phyloP scores from a whole-genome alignment of 2,797 vertebrate genomes.

The Etheostoma nigrum region DNA sequence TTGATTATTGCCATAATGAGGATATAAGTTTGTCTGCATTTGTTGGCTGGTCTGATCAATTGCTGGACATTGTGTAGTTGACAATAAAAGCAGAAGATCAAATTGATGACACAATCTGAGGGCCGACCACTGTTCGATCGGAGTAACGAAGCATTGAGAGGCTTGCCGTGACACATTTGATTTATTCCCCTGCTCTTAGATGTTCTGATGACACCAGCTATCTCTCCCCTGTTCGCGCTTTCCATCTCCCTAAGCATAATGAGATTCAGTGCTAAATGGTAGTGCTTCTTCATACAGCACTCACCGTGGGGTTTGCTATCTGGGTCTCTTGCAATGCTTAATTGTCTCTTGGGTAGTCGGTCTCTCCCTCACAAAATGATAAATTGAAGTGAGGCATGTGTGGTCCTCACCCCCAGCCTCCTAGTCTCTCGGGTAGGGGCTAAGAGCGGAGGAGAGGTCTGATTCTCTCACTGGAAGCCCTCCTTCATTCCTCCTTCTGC shows the following conservation, averaged over 20 bases:
- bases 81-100: slow-evolving; percentile 84
- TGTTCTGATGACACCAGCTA: slow-evolving; percentile 80
- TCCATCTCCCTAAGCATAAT: slow-evolving; percentile 75
- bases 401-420: slow-evolving; percentile 82
- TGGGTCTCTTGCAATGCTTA: slow-evolving; percentile 85
- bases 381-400: slow-evolving; percentile 84
- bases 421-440: slow-evolving; percentile 78
- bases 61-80: slow-evolving; percentile 81
- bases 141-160: slow-evolving; percentile 75
- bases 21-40: slow-evolving; percentile 82
- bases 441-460: slow-evolving; percentile 75
- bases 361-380: slow-evolving; percentile 82
- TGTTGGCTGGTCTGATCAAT: slow-evolving; percentile 80
- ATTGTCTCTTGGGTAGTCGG: slow-evolving; percentile 85
- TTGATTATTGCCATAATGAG: slow-evolving; percentile 84
- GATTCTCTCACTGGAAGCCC: slow-evolving; percentile 71
- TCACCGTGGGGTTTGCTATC: slow-evolving; percentile 83
- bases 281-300: slow-evolving; percentile 75
- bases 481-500: slow-evolving; percentile 66
- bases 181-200: slow-evolving; percentile 80
- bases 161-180: slow-evolving; percentile 76
- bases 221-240: slow-evolving; percentile 58
- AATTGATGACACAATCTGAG: slow-evolving; percentile 82
- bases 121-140: slow-evolving; percentile 74
- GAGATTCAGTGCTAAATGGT: slow-evolving; percentile 83